phyloP scores from a whole-genome alignment of 1,140 invertebrate species.

The Hydropsyche tenuis region DNA sequence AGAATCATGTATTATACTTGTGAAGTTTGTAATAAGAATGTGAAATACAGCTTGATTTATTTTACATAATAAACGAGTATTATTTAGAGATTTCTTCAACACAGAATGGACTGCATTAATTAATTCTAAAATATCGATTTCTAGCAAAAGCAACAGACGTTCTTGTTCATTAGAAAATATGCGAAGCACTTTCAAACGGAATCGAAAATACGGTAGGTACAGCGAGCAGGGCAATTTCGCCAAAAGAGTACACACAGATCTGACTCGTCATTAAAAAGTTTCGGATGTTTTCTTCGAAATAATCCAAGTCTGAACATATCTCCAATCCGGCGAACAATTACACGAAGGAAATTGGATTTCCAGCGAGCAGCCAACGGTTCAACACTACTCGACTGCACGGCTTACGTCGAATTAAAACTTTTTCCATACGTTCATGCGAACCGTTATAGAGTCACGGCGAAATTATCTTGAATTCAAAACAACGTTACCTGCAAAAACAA shows the following conservation, averaged over 20 bases:
- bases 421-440: constrained; percentile 43
- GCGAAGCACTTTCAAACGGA: too few species aligned
- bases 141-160: too few species aligned
- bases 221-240: too few species aligned
- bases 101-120: too few species aligned
- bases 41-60: constrained; percentile 50
- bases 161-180: too few species aligned
- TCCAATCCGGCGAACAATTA: constrained; percentile 40
- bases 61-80: constrained; percentile 44
- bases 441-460: background rate
- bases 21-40: constrained; percentile 44
- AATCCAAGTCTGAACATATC: constrained; percentile 20
- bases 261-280: constrained; percentile 24
- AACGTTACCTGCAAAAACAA: too few species aligned
- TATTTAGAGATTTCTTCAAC: constrained; percentile 18
- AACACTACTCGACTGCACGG: constrained; percentile 34
- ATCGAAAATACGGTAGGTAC: too few species aligned
- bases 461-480: too few species aligned
- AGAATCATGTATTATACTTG: constrained; percentile 48
- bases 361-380: constrained; percentile 33
- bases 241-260: background rate
- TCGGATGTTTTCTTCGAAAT: constrained; percentile 21
- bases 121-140: too few species aligned
- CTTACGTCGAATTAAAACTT: constrained; percentile 48
- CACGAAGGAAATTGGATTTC: constrained; percentile 46